Evolutionary conservation across 2,113 vertebrate genomes (phyloP).

Genomic region (Tautogolabrus adspersus): DNA sequence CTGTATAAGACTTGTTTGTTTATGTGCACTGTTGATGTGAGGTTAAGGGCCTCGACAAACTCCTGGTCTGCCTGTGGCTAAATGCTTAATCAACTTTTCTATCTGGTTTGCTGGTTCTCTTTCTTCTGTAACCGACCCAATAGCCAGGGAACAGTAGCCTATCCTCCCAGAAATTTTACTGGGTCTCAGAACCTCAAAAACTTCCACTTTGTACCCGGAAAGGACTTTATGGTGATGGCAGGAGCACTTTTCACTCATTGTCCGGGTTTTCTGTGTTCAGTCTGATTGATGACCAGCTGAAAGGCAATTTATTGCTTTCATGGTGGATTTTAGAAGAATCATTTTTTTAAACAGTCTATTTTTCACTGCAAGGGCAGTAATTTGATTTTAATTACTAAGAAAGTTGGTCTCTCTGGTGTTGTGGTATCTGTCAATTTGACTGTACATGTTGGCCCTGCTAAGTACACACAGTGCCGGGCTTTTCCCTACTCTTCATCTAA

Average conservation of each 20-base stretch:
- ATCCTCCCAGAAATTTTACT: background rate
- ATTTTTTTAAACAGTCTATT: background rate
- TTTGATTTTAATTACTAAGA: slow-evolving; percentile 35
- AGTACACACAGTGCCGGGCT: slow-evolving; percentile 27
- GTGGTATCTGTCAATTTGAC: slow-evolving; percentile 39
- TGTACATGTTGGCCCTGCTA: slow-evolving; percentile 45
- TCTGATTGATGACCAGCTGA: background rate
- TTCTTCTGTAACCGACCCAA: slow-evolving; percentile 52
- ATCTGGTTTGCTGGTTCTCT: slow-evolving; percentile 58
- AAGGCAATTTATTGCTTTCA: background rate
- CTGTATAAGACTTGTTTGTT: slow-evolving; percentile 18
- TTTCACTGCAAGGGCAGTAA: slow-evolving; percentile 4
- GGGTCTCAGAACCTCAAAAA: slow-evolving; percentile 12
- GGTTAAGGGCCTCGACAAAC: slow-evolving; percentile 32
- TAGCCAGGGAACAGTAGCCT: background rate
- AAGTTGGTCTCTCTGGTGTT: slow-evolving; percentile 37
- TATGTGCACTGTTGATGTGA: slow-evolving; percentile 49
- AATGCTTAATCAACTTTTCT: slow-evolving; percentile 71
- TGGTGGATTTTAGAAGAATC: slow-evolving; percentile 4
- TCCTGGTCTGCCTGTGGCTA: slow-evolving; percentile 69
- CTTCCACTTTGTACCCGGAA: slow-evolving; percentile 4
- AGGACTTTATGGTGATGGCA: slow-evolving; percentile 33
- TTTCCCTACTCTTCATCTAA: background rate
- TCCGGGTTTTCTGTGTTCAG: background rate
- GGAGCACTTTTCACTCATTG: background rate